Percentiles rank a stretch among this genome's conserved stretches.
phyloP scores from a whole-genome alignment of 2,797 vertebrate species.

The Neopelma chrysocephalum region DNA sequence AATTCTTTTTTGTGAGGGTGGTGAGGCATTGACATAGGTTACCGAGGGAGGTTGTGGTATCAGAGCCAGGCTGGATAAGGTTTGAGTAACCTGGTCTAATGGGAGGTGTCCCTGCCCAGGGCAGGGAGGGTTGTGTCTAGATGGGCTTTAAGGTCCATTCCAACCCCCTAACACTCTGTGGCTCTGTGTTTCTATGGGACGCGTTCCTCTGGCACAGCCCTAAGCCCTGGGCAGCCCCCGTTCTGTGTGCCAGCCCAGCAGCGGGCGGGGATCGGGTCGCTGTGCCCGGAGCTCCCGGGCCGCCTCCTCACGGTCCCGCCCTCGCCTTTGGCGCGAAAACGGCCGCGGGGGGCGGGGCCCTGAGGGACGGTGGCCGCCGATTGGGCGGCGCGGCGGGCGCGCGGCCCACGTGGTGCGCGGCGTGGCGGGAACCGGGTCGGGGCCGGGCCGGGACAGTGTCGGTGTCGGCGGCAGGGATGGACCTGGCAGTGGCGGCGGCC shows the following conservation, averaged over 20 bases:
- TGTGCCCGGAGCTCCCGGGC: not conserved
- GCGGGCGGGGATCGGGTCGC: not conserved
- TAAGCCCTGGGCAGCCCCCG: too few relatives aligned
- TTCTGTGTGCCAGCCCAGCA: not conserved
- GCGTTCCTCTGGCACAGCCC: too few relatives aligned
- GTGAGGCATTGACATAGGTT: not conserved
- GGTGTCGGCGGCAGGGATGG: conserved; percentile 73
- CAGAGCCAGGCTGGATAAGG: too few relatives aligned
- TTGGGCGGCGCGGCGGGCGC: conserved; percentile 71
- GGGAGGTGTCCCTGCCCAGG: not conserved
- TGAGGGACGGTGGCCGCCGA: not conserved
- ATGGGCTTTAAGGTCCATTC: not conserved
- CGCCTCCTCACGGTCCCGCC: rapidly evolving
- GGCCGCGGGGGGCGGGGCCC: not conserved
- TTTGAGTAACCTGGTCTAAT: not conserved
- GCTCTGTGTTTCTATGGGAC: rapidly evolving
- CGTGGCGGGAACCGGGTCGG: conserved; percentile 78
- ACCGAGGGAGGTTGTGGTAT: not conserved
- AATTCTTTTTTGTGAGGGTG: not conserved
- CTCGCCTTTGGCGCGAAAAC: conserved; percentile 17
- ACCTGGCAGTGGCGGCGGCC: conserved; percentile 75
- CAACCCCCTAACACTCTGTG: rapidly evolving
- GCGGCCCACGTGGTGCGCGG: conserved; percentile 34
- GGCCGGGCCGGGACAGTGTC: rapidly evolving
- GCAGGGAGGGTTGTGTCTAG: not conserved